phyloP scores from a whole-genome alignment of 2,797 vertebrate species.

The Karalla daura region DNA sequence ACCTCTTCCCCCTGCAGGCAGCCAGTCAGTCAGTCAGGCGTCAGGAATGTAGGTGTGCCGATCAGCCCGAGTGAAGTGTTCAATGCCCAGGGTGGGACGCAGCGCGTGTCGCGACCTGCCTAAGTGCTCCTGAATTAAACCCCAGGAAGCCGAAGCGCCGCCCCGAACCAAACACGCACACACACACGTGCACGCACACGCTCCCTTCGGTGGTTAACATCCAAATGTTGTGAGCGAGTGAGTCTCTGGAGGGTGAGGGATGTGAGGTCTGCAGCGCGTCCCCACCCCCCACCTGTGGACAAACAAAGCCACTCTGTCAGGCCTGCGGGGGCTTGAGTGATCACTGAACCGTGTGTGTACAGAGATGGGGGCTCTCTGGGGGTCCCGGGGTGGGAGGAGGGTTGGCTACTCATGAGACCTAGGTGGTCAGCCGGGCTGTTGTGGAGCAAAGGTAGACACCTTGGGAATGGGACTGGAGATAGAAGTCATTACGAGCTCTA shows the following conservation, averaged over 20 bases:
- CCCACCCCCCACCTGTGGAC: conserved; percentile 72
- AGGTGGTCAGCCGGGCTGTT: conserved; percentile 18
- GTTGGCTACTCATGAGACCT: conserved; percentile 18
- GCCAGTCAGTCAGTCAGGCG: conserved; percentile 61
- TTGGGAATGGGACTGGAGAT: conserved; percentile 14
- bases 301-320: conserved; percentile 72
- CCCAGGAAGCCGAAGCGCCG: conserved; percentile 53
- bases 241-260: conserved; percentile 24
- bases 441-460: conserved; percentile 19
- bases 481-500: conserved; percentile 6
- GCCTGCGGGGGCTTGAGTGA: conserved; percentile 54
- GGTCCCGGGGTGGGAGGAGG: conserved; percentile 42
- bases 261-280: conserved; percentile 50
- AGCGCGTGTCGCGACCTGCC: conserved; percentile 82
- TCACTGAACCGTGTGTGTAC: conserved; percentile 54
- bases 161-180: conserved; percentile 37
- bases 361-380: conserved; percentile 46
- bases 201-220: conserved; percentile 5
- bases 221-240: conserved; percentile 9
- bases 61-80: conserved; percentile 69
- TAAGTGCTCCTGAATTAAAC: conserved; percentile 70
- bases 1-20: conserved; percentile 52
- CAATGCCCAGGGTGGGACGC: conserved; percentile 72
- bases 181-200: conserved; percentile 17
- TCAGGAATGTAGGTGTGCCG: conserved; percentile 85